Evolutionary conservation across 2,797 vertebrate genomes (phyloP).

Genomic region (Pelobates cultripes): DNA sequence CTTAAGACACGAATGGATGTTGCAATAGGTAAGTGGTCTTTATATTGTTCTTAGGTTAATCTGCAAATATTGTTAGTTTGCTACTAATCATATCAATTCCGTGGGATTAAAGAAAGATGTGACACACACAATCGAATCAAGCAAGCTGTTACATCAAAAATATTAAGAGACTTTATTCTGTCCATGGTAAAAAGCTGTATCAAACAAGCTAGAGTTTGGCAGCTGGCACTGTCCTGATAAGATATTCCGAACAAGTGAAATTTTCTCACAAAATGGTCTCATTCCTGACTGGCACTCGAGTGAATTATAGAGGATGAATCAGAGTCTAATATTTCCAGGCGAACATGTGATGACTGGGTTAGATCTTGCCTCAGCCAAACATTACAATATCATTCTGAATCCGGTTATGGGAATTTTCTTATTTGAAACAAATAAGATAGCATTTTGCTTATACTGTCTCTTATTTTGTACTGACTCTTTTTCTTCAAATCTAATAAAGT

Average conservation of each 20-base stretch:
- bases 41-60: neutral
- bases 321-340: conserved; percentile 87
- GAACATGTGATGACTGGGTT: conserved; percentile 83
- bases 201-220: conserved; percentile 67
- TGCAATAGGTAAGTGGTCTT: too few relatives aligned
- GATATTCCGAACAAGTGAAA: conserved; percentile 72
- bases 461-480: neutral
- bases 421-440: conserved; percentile 71
- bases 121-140: too few relatives aligned
- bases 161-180: neutral
- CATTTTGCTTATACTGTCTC: conserved; percentile 37
- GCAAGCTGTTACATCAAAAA: neutral
- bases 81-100: neutral
- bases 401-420: conserved; percentile 78
- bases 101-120: neutral
- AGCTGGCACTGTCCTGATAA: conserved; percentile 81
- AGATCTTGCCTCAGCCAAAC: conserved; percentile 81
- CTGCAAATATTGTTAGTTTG: neutral
- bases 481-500: neutral
- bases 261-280: conserved; percentile 86
- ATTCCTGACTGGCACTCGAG: conserved; percentile 86
- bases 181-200: conserved; percentile 4
- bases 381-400: conserved; percentile 81
- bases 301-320: conserved; percentile 86
- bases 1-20: too few relatives aligned